phyloP scores from a whole-genome alignment of 2,888 invertebrate species.

The Pammene fasciana region DNA sequence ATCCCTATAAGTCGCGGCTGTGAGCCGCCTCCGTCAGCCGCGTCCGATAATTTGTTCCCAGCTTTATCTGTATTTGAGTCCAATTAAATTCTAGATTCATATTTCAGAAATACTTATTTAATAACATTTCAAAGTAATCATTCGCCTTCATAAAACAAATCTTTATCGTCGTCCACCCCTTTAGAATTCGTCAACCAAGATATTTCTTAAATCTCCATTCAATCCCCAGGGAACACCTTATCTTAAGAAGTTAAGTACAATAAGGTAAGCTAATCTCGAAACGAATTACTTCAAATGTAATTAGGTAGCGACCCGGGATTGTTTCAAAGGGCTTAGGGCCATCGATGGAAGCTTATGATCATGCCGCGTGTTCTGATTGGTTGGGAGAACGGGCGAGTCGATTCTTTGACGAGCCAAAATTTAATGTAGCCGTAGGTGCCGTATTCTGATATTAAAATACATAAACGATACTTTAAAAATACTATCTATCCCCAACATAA shows the following conservation, averaged over 20 bases:
- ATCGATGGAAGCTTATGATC: conserved; percentile 35
- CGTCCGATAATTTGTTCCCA: no score
- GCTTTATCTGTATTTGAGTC: no score
- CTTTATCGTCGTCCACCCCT: neutral
- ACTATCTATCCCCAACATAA: no score
- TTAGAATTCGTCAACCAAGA: neutral
- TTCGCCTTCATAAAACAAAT: no score
- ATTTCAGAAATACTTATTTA: no score
- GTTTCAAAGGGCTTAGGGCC: conserved; percentile 33
- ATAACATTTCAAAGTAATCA: no score
- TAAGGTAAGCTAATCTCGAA: conserved; percentile 30
- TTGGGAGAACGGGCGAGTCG: neutral
- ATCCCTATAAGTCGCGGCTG: no score
- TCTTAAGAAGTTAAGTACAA: conserved; percentile 23
- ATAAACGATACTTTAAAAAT: no score
- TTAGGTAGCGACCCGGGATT: conserved; percentile 25
- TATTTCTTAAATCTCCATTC: neutral
- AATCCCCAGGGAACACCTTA: neutral
- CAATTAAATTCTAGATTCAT: no score
- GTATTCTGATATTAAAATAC: no score
- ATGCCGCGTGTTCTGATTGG: neutral
- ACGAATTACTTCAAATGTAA: conserved; percentile 39
- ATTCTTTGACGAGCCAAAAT: neutral
- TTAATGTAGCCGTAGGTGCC: no score
- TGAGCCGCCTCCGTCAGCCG: no score